Percentiles rank a stretch among this genome's conserved stretches.
Evolutionary conservation across 2,113 vertebrate species (phyloP).

Genomic region (Leptodactylus fuscus): DNA sequence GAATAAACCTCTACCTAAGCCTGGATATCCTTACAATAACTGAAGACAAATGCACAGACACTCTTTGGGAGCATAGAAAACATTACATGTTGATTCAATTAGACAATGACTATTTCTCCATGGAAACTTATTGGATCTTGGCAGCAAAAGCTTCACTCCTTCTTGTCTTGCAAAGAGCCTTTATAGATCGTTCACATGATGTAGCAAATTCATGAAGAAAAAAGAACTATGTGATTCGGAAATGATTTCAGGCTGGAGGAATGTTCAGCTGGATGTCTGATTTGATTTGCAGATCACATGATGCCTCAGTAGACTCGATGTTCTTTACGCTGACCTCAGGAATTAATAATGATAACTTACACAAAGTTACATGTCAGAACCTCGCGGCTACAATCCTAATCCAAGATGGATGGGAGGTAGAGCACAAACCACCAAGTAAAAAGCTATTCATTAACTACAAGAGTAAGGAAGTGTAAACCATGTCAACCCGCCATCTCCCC

Average conservation of each 20-base stretch:
- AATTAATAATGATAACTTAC: conserved; percentile 63
- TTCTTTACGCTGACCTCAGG: conserved; percentile 73
- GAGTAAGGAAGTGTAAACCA: conserved; percentile 69
- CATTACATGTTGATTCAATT: conserved; percentile 51
- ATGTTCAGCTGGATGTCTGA: conserved; percentile 79
- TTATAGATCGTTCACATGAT: conserved; percentile 68
- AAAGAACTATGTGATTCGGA: conserved; percentile 66
- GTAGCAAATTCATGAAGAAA: conserved; percentile 67
- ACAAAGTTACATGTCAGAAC: conserved; percentile 62
- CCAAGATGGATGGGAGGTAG: conserved; percentile 69
- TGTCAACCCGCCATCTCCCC: conserved; percentile 64
- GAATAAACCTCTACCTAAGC: not conserved
- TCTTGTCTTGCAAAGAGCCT: conserved; percentile 62
- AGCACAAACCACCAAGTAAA: conserved; percentile 53
- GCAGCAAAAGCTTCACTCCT: conserved; percentile 62
- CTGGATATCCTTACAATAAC: conserved; percentile 4
- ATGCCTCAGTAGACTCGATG: conserved; percentile 65
- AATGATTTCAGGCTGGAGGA: conserved; percentile 83
- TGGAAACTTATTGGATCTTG: conserved; percentile 65
- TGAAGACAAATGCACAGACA: conserved; percentile 11
- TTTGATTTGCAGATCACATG: conserved; percentile 81
- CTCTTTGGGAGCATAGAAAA: conserved; percentile 8
- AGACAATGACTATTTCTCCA: conserved; percentile 42
- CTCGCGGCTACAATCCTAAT: conserved; percentile 60
- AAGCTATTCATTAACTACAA: conserved; percentile 68